Conservation (phyloP, 2,888 invertebrate genomes). For the Copidosoma aretas region DNA sequence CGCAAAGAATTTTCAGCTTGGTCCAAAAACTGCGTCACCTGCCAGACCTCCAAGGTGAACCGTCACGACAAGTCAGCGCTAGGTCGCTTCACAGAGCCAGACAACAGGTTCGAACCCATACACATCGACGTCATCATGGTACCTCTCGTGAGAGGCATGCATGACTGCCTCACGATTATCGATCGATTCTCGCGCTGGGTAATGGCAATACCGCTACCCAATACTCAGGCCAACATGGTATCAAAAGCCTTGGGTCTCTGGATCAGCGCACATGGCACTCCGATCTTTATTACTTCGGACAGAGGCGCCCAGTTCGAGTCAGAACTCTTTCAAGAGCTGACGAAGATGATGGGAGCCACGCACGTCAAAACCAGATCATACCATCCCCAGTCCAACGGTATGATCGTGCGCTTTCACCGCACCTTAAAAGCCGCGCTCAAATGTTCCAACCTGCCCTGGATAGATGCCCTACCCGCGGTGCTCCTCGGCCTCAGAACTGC, state of each 20-base stretch:
- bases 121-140: conserved; percentile 49
- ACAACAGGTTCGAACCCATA: conserved; percentile 49
- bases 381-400: conserved; percentile 8
- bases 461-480: conserved; percentile 41
- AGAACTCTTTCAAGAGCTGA: not conserved
- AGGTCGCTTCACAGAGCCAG: conserved; percentile 43
- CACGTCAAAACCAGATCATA: not conserved
- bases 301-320: conserved; percentile 9
- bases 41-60: conserved; percentile 37
- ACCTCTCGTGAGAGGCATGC: not conserved
- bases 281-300: conserved; percentile 4
- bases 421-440: conserved; percentile 13
- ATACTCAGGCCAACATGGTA: not conserved
- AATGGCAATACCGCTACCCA: not conserved
- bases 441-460: not conserved
- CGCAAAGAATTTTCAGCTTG: not conserved
- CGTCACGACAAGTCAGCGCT: conserved; percentile 41
- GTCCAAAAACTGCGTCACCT: conserved; percentile 12
- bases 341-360: not conserved
- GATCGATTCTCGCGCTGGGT: no score
- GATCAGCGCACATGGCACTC: not conserved
- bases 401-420: not conserved
- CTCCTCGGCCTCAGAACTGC: conserved; percentile 47
- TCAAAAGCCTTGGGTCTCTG: not conserved
- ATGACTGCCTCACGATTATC: not conserved